Evolutionary conservation across 1,140 invertebrate species (phyloP), one percentile per base, ranked within the genome.

Genomic region (Gonatopus flavifemur): DNA sequence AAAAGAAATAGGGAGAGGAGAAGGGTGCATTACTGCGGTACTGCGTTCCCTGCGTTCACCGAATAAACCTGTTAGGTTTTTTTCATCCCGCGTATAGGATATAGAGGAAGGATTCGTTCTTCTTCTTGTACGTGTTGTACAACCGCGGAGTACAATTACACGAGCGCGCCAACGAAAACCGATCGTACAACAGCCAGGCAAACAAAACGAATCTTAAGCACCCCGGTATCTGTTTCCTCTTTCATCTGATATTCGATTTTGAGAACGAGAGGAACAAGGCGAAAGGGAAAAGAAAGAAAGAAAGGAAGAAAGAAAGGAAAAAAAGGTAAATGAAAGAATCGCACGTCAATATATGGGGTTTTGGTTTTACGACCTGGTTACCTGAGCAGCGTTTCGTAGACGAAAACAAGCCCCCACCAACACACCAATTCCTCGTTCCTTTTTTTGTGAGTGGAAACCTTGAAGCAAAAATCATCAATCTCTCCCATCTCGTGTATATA

Each of bases 21-120:
- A 1, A 12, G 28, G 13, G 3, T 10, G 9, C n/a, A 3, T 12
- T 9, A 31, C 4, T 3, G 30, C 12, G n/a, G 16, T 2, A 32
- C 5, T 13, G 3, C n/a, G 31, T 32, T 13, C 31, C 31, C 16
- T n/a, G 16, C 40, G 36, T 55, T 60, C 45, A 33, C 46, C 45
- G 56, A 55, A 57, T 55, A 58, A 51, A 61, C 59, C 52, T 53
- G 59, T 57, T 62, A 58, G 44, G 44, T 53, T 35, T 44, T 33
- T 41, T 49, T 46, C 49, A 28, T 32, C 12, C 19, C 32, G 18
- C 41, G 21, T 49, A 24, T 24, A 54, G 22, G 28, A 49, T 40
- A 42, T 41, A 28, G 37, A 32, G 12, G 36, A 46, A 57, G 46
- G 58, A 59, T 59, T 58, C n/a, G n/a, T 54, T 32, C 35, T 49